phyloP scores from a whole-genome alignment of 2,113 vertebrate species.

The Cyphomyrus discorhynchus region DNA sequence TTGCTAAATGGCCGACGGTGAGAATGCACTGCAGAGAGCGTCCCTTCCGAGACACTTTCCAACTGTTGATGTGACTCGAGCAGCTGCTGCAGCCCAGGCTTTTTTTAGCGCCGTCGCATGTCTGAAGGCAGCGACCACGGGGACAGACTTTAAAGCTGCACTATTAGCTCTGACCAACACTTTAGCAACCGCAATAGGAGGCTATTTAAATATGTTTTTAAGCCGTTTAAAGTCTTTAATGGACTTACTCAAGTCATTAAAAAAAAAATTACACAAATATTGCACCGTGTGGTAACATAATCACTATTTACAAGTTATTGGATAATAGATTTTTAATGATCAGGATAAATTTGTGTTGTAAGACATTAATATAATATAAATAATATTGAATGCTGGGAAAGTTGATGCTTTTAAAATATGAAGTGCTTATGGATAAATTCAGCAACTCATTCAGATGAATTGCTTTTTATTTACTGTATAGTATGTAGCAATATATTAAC shows the following conservation, averaged over 20 bases:
- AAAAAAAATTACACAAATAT: neutral
- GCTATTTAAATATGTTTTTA: neutral
- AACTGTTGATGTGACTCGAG: constrained; percentile 36
- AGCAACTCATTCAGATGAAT: neutral
- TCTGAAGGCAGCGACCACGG: constrained; percentile 18
- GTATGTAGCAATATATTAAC: neutral
- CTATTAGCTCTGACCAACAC: no score
- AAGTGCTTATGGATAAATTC: neutral
- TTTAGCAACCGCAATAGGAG: neutral
- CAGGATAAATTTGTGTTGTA: neutral
- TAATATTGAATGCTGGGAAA: neutral
- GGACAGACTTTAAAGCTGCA: neutral
- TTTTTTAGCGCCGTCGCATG: constrained; percentile 53
- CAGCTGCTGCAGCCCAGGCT: constrained; percentile 54
- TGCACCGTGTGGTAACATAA: neutral
- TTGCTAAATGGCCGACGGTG: neutral
- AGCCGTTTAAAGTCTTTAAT: neutral
- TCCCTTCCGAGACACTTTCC: no score
- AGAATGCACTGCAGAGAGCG: neutral
- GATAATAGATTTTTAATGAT: neutral
- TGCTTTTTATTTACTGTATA: neutral
- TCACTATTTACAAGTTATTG: neutral
- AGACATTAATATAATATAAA: neutral
- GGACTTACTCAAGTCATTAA: neutral
- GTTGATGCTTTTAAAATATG: neutral